Evolutionary conservation across 2,797 vertebrate species (phyloP), one percentile per base, ranked within the genome.

Genomic region (Rhodeus uyekii): DNA sequence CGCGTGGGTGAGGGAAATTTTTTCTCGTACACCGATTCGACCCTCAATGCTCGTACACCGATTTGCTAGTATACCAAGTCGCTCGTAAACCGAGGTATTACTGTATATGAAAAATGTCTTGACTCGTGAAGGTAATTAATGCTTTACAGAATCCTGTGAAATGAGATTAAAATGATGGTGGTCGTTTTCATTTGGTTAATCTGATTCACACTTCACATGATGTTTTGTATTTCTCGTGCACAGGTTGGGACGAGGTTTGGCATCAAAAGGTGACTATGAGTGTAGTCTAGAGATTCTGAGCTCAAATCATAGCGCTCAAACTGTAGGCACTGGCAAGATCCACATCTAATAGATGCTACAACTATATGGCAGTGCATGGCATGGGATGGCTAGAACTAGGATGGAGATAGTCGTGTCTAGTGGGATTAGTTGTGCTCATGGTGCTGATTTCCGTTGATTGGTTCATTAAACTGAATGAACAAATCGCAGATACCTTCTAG

Each of bases 211-310:
- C 60, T 34, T 63, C 29, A 16, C 61, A 63, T 74, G 22, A 55
- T 58, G 50, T 50, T 29, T 65, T 80, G 36, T 79, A 48, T 65
- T 61, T 84, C 6, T 78, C 77, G 22, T 64, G 39, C 61, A 60
- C 82, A 83, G 82, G 82, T 72, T 71, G 50, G 67, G 34, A 44
- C 34, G 61, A 48, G 75, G 76, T 64, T 83, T 78, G 82, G 29
- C 38, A 53, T 71, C 53, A 27, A 5, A 72, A 83, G 82, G 82
- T 83, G 82, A 83, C 76, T 83, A 73, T 83, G 34, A 78, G 67
- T 60, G 27, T 78, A 77, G 65, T 48, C 27, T 63, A 36, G 53
- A 68, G 68, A 61, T 2, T 72, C 24, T 80, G 60, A 64, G 36
- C 24, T 63, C n/a, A 61, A 71, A 75, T 81, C 60, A 22, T 78